Percentiles rank a stretch among this genome's conserved stretches.
These are phyloP conservation scores for Ormyrus rosae DNA, from an alignment of 2,888 invertebrate genomes.

Conservation along the genomic window DNA sequence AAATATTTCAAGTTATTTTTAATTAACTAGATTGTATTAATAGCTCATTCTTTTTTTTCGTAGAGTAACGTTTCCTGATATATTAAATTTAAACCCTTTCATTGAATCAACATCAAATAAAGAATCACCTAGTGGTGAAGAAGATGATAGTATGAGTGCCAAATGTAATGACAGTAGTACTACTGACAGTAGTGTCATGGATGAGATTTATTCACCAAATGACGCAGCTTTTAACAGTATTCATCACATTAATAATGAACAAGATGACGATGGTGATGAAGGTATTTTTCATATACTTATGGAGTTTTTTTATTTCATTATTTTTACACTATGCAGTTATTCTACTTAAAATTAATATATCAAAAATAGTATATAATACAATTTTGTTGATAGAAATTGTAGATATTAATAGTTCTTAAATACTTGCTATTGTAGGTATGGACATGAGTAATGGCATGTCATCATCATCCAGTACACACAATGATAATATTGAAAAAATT, in stretches of 20 bases:
- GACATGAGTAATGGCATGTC: slow-evolving; percentile 78
- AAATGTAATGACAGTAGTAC: slow-evolving; percentile 83
- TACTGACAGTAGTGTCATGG: slow-evolving; percentile 82
- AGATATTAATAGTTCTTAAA: background rate
- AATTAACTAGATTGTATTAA: background rate
- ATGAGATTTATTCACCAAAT: slow-evolving; percentile 78
- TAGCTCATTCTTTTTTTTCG: slow-evolving; percentile 47
- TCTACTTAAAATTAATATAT: background rate
- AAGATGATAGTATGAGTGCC: slow-evolving; percentile 75
- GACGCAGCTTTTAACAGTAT: slow-evolving; percentile 63
- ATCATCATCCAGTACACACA: slow-evolving; percentile 72
- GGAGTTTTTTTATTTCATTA: too few species aligned
- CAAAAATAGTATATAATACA: background rate
- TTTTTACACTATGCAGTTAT: background rate
- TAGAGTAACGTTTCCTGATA: slow-evolving; percentile 89
- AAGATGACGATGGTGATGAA: slow-evolving; percentile 81
- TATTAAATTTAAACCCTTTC: slow-evolving; percentile 86
- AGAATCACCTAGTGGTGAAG: slow-evolving; percentile 74
- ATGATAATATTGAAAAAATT: slow-evolving; percentile 77
- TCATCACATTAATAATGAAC: slow-evolving; percentile 68
- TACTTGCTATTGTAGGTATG: slow-evolving; percentile 76
- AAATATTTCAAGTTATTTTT: background rate
- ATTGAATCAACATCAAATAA: slow-evolving; percentile 74
- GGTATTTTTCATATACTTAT: slow-evolving; percentile 61
- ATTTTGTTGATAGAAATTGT: background rate